Evolutionary conservation across 2,797 vertebrate species (phyloP).

Genomic region (Tokudaia muenninki): DNA sequence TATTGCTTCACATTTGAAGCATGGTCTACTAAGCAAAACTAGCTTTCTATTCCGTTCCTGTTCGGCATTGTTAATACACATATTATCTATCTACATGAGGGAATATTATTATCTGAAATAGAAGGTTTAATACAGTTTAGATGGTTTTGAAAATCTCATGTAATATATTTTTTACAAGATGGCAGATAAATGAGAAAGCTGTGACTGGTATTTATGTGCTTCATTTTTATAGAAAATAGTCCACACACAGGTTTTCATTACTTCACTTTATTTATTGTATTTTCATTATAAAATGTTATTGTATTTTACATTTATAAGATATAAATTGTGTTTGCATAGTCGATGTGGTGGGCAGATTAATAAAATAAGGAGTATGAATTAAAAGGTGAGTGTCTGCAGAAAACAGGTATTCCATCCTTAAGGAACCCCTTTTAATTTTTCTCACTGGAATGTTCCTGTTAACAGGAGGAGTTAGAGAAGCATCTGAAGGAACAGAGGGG

Average conservation of each 20-base stretch:
- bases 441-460: not conserved
- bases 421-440: not conserved
- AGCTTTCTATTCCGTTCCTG: not conserved
- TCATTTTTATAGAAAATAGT: not conserved
- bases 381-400: rapidly evolving
- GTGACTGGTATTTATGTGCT: not conserved
- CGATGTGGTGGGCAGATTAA: not conserved
- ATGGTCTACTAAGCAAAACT: not conserved
- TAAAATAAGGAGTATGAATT: not conserved
- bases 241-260: not conserved
- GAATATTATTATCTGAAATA: not conserved
- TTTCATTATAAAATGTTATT: not conserved
- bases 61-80: not conserved
- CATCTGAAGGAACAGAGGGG: too few species aligned
- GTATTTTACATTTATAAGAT: not conserved
- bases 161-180: constrained; percentile 23
- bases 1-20: not conserved
- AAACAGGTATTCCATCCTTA: too few species aligned
- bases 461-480: not conserved
- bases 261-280: not conserved
- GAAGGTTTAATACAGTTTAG: not conserved
- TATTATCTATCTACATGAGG: not conserved
- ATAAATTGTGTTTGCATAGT: not conserved
- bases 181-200: not conserved
- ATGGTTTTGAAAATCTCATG: not conserved